phyloP scores from a whole-genome alignment of 1,140 invertebrate species.

The Bombus turneri region DNA sequence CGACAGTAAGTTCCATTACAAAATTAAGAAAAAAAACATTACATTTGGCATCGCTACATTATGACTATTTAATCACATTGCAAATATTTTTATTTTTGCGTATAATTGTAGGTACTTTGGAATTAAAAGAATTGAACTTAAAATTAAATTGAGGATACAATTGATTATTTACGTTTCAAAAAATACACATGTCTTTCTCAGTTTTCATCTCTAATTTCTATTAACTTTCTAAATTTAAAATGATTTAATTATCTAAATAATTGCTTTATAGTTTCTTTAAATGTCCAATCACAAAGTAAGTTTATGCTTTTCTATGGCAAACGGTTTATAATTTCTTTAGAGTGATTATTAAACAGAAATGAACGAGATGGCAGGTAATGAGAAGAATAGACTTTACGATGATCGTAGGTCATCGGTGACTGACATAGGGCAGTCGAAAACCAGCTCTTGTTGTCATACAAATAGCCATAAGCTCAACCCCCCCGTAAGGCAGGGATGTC shows the following conservation, averaged over 20 bases:
- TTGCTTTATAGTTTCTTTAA: background rate
- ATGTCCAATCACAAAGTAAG: background rate
- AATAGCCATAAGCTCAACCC: conserved; percentile 73
- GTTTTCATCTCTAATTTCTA: too few species aligned
- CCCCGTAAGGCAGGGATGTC: conserved; percentile 69
- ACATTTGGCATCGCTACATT: too few species aligned
- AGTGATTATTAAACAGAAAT: background rate
- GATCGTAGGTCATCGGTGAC: conserved; percentile 54
- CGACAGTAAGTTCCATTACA: background rate
- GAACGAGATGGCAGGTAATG: background rate
- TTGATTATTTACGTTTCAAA: too few species aligned
- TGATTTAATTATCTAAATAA: background rate
- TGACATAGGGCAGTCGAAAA: conserved; percentile 55
- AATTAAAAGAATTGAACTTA: too few species aligned
- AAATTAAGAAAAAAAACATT: too few species aligned
- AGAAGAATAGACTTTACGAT: background rate
- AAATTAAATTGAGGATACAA: too few species aligned
- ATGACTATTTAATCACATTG: too few species aligned
- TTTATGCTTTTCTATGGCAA: background rate
- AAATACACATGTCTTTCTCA: too few species aligned
- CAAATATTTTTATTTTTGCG: too few species aligned
- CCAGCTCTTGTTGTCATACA: conserved; percentile 76
- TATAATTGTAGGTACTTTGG: too few species aligned
- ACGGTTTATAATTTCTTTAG: background rate
- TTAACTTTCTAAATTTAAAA: too few species aligned